phyloP scores from a whole-genome alignment of 2,113 vertebrate genomes.

The Lamprotornis superbus region DNA sequence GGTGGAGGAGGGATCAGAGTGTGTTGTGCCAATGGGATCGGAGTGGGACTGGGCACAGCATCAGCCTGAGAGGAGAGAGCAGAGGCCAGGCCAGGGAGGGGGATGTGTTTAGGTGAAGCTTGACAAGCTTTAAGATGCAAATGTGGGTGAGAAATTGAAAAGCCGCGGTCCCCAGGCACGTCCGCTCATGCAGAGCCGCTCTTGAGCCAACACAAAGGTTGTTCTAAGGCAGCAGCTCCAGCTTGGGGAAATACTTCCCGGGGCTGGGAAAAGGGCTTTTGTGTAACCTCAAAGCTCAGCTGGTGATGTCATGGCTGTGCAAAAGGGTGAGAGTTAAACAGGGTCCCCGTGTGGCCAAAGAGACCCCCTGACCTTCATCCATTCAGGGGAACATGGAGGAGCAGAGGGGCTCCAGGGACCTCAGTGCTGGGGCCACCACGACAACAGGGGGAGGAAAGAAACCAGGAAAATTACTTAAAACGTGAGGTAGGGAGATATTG shows the following conservation, averaged over 20 bases:
- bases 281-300: slow-evolving; percentile 22
- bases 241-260: slow-evolving; percentile 26
- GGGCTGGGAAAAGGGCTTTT: slow-evolving; percentile 53
- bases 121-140: slow-evolving; percentile 63
- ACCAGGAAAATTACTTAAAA: background rate
- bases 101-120: background rate
- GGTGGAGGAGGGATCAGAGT: background rate
- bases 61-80: background rate
- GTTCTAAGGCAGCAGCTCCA: slow-evolving; percentile 25
- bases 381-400: background rate
- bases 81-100: background rate
- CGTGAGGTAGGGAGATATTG: background rate
- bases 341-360: background rate
- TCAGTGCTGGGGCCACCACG: background rate
- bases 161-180: slow-evolving; percentile 11
- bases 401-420: background rate
- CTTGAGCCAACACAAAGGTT: slow-evolving; percentile 37
- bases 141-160: slow-evolving; percentile 58
- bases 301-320: slow-evolving; percentile 45
- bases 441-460: background rate
- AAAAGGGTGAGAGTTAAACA: slow-evolving; percentile 5
- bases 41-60: background rate
- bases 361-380: slow-evolving; percentile 6
- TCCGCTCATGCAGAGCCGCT: background rate
- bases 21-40: accelerated